phyloP scores from a whole-genome alignment of 2,113 vertebrate genomes.

The Aphelocoma coerulescens region DNA sequence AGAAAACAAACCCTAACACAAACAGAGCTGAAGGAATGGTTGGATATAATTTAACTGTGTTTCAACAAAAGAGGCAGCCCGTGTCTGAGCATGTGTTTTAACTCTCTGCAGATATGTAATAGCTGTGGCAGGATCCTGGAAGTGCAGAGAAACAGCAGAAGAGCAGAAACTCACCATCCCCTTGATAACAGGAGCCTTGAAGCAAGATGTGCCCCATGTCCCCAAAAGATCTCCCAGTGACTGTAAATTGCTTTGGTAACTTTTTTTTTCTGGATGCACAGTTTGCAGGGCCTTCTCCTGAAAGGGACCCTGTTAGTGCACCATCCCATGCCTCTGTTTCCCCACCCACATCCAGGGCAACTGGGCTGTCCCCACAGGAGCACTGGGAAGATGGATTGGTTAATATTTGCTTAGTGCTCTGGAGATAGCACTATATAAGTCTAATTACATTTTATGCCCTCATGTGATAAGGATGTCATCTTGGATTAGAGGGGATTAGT shows the following conservation, averaged over 20 bases:
- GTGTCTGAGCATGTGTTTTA: background rate
- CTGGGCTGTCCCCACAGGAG: background rate
- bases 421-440: slow-evolving; percentile 40
- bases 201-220: fast-evolving
- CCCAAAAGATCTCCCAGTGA: background rate
- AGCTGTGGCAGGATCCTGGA: background rate
- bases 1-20: background rate
- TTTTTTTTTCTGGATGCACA: background rate
- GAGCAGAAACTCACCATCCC: background rate
- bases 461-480: slow-evolving; percentile 56
- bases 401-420: slow-evolving; percentile 36
- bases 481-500: slow-evolving; percentile 60
- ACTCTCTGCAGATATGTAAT: background rate
- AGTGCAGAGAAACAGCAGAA: background rate
- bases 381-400: background rate
- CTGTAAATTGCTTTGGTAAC: background rate
- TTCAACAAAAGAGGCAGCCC: background rate
- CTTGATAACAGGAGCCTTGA: background rate
- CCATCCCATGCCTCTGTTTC: background rate
- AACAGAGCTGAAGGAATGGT: background rate
- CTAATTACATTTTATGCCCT: slow-evolving; percentile 48
- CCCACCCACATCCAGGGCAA: background rate
- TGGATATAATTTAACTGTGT: background rate
- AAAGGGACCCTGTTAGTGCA: background rate
- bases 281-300: background rate